Evolutionary conservation across 2,888 invertebrate species (phyloP).

Genomic region (Daptonema setosum): DNA sequence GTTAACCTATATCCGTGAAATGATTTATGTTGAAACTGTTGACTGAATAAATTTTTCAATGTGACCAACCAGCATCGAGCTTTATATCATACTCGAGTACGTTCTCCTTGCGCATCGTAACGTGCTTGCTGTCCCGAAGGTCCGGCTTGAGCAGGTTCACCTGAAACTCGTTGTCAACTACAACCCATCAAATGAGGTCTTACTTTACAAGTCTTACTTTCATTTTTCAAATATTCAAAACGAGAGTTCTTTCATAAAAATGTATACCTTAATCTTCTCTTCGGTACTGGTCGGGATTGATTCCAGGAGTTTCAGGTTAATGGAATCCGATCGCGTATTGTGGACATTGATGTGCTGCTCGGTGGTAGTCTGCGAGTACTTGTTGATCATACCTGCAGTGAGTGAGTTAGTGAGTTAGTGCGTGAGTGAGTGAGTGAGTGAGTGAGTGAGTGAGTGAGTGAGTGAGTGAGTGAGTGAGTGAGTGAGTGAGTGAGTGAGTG

Average conservation of each 20-base stretch:
- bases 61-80: conserved; percentile 13
- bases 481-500: not conserved
- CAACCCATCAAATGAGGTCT: too few relatives aligned
- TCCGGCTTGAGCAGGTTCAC: not conserved
- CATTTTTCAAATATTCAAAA: too few relatives aligned
- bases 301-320: conserved; percentile 19
- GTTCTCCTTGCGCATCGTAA: conserved; percentile 15
- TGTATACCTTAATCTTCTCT: conserved; percentile 26
- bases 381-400: not conserved
- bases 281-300: conserved; percentile 22
- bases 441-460: not conserved
- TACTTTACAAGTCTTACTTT: too few relatives aligned
- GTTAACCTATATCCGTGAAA: too few relatives aligned
- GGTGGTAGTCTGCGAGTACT: not conserved
- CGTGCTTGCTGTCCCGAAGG: not conserved
- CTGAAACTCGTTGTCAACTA: too few relatives aligned
- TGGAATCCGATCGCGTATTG: conserved; percentile 19
- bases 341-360: conserved; percentile 18
- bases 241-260: too few relatives aligned
- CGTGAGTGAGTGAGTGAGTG: not conserved
- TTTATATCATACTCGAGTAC: conserved; percentile 23
- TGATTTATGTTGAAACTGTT: too few relatives aligned
- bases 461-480: not conserved
- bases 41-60: too few relatives aligned
- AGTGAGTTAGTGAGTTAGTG: not conserved